These are phyloP conservation scores for Notarius lentiginosus DNA, from an alignment of 2,113 vertebrate species.

Conservation along the genomic window DNA sequence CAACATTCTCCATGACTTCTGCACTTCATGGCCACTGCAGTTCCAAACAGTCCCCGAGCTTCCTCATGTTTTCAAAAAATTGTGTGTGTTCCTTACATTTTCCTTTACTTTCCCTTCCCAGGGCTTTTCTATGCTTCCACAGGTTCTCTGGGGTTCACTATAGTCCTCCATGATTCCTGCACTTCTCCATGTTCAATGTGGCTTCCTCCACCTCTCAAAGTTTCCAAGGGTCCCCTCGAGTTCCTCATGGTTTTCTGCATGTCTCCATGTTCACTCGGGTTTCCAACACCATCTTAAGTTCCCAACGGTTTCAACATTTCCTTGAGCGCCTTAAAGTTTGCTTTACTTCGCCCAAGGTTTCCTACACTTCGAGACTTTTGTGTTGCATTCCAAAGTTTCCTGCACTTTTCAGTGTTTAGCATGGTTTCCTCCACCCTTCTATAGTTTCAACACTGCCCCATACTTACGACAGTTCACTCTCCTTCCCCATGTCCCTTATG, in stretches of 20 bases:
- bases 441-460: neutral
- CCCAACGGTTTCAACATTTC: neutral
- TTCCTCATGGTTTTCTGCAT: neutral
- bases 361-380: neutral
- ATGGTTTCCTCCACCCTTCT: neutral
- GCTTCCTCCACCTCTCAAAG: neutral
- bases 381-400: neutral
- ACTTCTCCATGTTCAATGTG: neutral
- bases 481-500: neutral
- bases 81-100: neutral
- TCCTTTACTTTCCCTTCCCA: neutral
- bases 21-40: neutral
- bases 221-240: neutral
- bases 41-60: neutral
- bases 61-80: neutral
- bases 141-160: neutral
- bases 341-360: neutral
- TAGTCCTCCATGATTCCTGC: neutral
- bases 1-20: neutral
- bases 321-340: neutral
- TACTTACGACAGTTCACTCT: neutral
- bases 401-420: neutral
- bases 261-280: neutral
- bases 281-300: neutral
- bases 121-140: neutral